These are phyloP conservation scores for Natrix natrix DNA, from an alignment of 2,797 vertebrate species.

Conservation along the genomic window DNA sequence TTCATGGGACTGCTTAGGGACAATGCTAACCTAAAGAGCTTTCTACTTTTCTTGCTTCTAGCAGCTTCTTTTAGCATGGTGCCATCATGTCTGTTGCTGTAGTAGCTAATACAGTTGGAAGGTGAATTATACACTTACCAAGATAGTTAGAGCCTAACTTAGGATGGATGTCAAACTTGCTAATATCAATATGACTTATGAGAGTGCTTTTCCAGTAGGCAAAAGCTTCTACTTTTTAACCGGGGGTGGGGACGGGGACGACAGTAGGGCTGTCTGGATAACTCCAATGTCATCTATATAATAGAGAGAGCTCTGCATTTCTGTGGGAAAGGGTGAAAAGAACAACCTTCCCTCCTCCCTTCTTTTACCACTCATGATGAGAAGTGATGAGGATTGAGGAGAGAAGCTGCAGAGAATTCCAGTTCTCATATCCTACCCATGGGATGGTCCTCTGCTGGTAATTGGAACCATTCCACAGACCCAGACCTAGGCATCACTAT, in stretches of 20 bases:
- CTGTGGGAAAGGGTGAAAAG: not conserved
- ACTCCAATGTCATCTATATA: not conserved
- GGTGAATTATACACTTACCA: not conserved
- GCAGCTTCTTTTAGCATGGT: too few species aligned
- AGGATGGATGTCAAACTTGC: not conserved
- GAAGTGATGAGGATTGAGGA: not conserved
- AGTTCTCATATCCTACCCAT: not conserved
- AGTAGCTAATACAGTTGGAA: not conserved
- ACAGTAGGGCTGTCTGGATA: not conserved
- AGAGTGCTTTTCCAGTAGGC: not conserved
- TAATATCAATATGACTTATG: not conserved
- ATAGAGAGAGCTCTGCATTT: not conserved
- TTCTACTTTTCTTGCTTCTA: too few species aligned
- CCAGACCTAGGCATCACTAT: not conserved
- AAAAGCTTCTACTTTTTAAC: not conserved
- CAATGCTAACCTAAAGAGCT: too few species aligned
- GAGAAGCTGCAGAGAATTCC: not conserved
- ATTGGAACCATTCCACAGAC: not conserved
- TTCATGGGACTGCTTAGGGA: too few species aligned
- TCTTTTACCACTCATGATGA: not conserved
- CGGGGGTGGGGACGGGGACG: fast-evolving
- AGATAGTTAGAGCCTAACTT: not conserved
- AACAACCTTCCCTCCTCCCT: not conserved
- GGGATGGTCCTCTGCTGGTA: not conserved
- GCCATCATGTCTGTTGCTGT: too few species aligned